Base-by-base conservation (phyloP, 2,888 invertebrate genomes). In the Stegana nigrithorax region DNA sequence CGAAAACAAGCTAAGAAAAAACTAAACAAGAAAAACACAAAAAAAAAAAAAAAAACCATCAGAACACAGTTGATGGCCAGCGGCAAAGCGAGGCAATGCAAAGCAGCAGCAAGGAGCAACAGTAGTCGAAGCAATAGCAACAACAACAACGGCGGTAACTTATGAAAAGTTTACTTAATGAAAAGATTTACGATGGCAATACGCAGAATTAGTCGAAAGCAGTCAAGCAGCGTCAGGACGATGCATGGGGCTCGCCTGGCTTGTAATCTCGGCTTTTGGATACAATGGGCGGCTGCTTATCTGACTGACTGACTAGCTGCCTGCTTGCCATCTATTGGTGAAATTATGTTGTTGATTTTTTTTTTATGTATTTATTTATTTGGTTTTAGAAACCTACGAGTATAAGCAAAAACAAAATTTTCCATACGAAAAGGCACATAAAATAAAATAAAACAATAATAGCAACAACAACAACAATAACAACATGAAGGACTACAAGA, bases 141-240 rank as follows among this genome's bases (percentile, higher is more conserved):
- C 23, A 60, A 62, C 63, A 70, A 64, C 67, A 64, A 53, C 59
- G 50, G 67, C 56, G 27, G 66, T 75, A 80, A 81, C 75, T 79
- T 84, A 81, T 81, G 81, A 80, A 83, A 84, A 84, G 82, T 78
- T 83, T 83, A 82, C 82, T 83, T 85, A 85, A 85, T 85, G 84
- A 85, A 84, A 85, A 85, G 84, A 85, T 85, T 85, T 85, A 85
- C 83, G 83, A 80, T 80, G 74, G 76, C 75, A 78, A 81, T 76
- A 77, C 75, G 76, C 70, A 71, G 78, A 79, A 73, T 78, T 75
- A 78, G 78, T 75, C 78, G 75, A 75, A 78, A 73, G 78, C 73
- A 26, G 25, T n/a, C 32, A 39, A 58, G 51, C 36, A 36, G 50
- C 26, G 32, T 29, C 14, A 36, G 4, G 36, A 14, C 2, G 10